Conservation (phyloP, 1,140 invertebrate genomes). For the Hypsibius dujardini region DNA sequence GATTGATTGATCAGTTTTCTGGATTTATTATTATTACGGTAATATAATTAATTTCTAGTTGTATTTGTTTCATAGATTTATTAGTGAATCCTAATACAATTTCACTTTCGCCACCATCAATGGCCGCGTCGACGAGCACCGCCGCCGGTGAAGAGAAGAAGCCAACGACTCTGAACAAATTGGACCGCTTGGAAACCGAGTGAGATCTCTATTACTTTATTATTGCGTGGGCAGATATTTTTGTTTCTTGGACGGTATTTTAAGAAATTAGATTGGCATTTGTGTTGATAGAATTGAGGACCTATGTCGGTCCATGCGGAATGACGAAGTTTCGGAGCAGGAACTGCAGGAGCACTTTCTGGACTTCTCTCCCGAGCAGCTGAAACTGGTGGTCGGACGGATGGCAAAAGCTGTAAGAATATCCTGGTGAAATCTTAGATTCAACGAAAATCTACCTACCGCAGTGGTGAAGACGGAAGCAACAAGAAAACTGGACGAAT, state of each 20-base stretch:
- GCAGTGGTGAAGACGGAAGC: too few relatives aligned
- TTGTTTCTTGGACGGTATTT: background rate
- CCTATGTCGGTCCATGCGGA: background rate
- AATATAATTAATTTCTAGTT: too few relatives aligned
- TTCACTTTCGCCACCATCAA: too few relatives aligned
- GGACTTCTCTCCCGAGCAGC: conserved; percentile 12
- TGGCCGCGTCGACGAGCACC: too few relatives aligned
- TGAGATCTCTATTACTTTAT: background rate
- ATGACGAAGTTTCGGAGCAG: conserved; percentile 15
- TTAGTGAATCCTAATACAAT: too few relatives aligned
- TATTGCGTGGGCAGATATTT: background rate
- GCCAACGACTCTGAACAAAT: too few relatives aligned
- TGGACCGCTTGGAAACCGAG: background rate
- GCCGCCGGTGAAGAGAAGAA: too few relatives aligned
- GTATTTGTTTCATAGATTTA: too few relatives aligned
- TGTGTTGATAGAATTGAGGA: background rate
- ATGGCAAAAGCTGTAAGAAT: conserved; percentile 6
- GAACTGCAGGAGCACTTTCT: conserved; percentile 15
- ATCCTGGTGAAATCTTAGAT: background rate
- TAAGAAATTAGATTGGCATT: background rate
- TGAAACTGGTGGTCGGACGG: background rate
- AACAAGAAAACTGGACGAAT: too few relatives aligned
- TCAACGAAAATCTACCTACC: too few relatives aligned
- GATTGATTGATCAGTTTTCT: too few relatives aligned
- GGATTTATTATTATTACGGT: too few relatives aligned